phyloP scores from a whole-genome alignment of 2,888 invertebrate genomes.

The Caenorhabditis sp. region DNA sequence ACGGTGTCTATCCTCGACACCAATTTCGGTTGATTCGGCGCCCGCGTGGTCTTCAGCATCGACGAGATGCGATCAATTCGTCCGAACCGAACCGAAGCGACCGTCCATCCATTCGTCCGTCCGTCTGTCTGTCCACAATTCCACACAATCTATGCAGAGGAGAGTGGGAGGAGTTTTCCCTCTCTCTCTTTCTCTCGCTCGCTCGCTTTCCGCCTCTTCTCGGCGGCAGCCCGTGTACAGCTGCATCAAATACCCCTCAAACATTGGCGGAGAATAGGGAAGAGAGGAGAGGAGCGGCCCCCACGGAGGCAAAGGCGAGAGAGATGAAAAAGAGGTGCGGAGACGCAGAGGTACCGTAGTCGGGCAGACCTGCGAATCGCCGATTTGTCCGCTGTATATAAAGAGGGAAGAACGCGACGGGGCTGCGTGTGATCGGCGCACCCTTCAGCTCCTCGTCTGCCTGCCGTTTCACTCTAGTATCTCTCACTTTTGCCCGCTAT shows the following conservation, averaged over 20 bases:
- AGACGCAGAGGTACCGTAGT: conserved; percentile 57
- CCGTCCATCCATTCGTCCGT: too few species aligned
- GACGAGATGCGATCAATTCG: not conserved
- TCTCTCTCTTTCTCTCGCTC: conserved; percentile 15
- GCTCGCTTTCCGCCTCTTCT: conserved; percentile 3
- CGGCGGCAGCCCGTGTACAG: conserved; percentile 24
- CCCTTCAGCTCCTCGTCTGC: conserved; percentile 36
- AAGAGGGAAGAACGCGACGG: conserved; percentile 41
- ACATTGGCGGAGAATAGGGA: conserved; percentile 8
- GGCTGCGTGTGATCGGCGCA: conserved; percentile 30
- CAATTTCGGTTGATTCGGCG: conserved; percentile 7
- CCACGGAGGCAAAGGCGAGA: conserved; percentile 6
- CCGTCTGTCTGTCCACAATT: conserved; percentile 21
- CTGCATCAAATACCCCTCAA: conserved; percentile 49
- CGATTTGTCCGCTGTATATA: conserved; percentile 60
- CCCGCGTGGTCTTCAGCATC: not conserved
- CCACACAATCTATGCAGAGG: conserved; percentile 38
- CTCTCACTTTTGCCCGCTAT: not conserved
- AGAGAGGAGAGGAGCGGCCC: conserved; percentile 12
- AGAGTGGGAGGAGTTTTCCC: conserved; percentile 33
- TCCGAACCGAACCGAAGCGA: conserved; percentile 22
- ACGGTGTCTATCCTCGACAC: conserved; percentile 10
- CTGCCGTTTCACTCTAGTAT: conserved; percentile 2
- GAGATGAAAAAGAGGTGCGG: conserved; percentile 2
- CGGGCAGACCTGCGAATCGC: conserved; percentile 56